phyloP scores from a whole-genome alignment of 2,113 vertebrate species.

The Nibea coibor region DNA sequence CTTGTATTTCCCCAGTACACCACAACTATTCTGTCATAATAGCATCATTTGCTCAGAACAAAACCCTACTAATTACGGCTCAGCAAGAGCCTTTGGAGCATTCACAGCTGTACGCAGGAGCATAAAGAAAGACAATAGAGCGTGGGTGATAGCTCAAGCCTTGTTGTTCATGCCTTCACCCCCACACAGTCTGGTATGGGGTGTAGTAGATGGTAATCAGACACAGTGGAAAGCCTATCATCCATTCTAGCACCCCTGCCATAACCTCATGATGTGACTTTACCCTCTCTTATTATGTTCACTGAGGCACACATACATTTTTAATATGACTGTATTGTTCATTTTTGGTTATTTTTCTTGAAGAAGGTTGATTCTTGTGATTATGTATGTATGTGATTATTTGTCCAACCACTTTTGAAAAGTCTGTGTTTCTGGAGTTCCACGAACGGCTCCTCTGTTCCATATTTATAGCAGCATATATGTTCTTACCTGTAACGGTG shows the following conservation, averaged over 20 bases:
- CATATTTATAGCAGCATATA: background rate
- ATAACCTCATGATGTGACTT: slow-evolving; percentile 78
- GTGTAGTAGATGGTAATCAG: slow-evolving; percentile 79
- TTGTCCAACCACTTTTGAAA: slow-evolving; percentile 49
- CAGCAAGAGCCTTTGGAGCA: slow-evolving; percentile 81
- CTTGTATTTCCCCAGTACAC: slow-evolving; percentile 77
- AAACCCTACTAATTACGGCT: slow-evolving; percentile 82
- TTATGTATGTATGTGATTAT: slow-evolving; percentile 46
- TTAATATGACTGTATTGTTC: slow-evolving; percentile 76
- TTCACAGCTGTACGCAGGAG: slow-evolving; percentile 80
- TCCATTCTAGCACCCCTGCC: slow-evolving; percentile 74
- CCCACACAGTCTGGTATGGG: slow-evolving; percentile 78
- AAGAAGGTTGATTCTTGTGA: slow-evolving; percentile 47
- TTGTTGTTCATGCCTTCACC: slow-evolving; percentile 81
- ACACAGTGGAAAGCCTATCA: slow-evolving; percentile 80
- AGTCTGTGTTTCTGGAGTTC: slow-evolving; percentile 38
- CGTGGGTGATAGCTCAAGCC: slow-evolving; percentile 81
- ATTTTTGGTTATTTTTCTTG: slow-evolving; percentile 74
- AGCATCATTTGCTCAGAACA: slow-evolving; percentile 83
- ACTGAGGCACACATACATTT: slow-evolving; percentile 73
- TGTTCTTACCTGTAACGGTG: slow-evolving; percentile 75
- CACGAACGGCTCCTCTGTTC: background rate
- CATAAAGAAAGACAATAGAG: slow-evolving; percentile 80
- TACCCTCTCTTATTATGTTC: slow-evolving; percentile 80
- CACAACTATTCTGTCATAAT: slow-evolving; percentile 83